Base-by-base conservation (phyloP, 2,113 vertebrate genomes). In the Peucedramus taeniatus region DNA sequence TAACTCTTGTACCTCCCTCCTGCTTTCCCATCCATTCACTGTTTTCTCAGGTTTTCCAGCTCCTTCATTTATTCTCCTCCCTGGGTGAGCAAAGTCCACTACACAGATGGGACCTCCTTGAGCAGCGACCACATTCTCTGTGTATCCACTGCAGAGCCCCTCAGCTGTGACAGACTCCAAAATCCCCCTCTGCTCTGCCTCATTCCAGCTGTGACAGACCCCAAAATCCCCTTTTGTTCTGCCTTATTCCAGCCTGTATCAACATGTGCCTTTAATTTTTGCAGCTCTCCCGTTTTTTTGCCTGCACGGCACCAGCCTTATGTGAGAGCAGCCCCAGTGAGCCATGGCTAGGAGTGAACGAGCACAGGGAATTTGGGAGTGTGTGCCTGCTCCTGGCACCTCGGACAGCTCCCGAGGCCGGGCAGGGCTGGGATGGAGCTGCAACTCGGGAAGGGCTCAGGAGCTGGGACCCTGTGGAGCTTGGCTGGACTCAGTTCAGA, bases 381-480 rank as follows among this genome's bases (percentile, higher is more conserved):
- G 50, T 31, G 83, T 63, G 57, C 21, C 78, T 23, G 51, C 83
- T 33, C 35, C 87, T 2, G 35, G 6, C 79, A 45, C 56, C 89
- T 57, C 0, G 3, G 40, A 22, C 23, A 44, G 22, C 9, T 54
- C 27, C 74, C 9, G 82, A 1, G 72, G 39, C 37, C 30, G 9
- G 31, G 47, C 47, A 23, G 47, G 47, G 50, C 2, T 0, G 54
- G 54, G 30, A 21, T 2, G 64, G 64, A 42, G 7, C 15, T 11
- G 65, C 42, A 17, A 7, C 22, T 23, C 13, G 4, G 51, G 23
- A 13, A 26, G 54, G 47, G 66, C 50, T 44, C 33, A 4, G 80
- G 4, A 3, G 2, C 0, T 7, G 51, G 28, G 21, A 23, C 1
- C 59, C 59, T 3, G 56, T 21, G 3, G n/a, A 7, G 33, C 54